Evolutionary conservation across 2,888 invertebrate genomes (phyloP), one percentile per base, ranked within the genome.

Genomic region (Hypercompe scribonia): DNA sequence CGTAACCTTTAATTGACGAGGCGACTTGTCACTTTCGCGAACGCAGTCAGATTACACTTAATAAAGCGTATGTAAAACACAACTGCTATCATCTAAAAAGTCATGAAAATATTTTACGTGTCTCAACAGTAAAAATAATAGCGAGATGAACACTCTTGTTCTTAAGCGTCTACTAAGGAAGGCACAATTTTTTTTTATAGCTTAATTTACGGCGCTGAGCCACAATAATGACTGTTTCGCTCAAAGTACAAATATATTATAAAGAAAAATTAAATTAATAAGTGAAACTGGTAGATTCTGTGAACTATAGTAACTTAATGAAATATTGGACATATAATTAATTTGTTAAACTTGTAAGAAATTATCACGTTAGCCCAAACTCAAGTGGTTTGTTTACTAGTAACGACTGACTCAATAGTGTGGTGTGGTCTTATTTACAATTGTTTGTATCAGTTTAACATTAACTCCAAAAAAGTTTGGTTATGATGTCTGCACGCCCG

Each of bases 51-150:
- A 42, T 65, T 46, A 71, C 24, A 18, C 46, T 50, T 65, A 71
- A 69, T 75, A 74, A 54, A 75, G 65, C 74, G 64, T n/a, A 21
- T 71, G 72, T 78, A 74, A 81, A 81, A 75, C 73, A 72, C 54
- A 72, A 65, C 70, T 69, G 72, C 73, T 64, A 69, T 71, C 66
- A 50, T 31, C 31, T 66, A 63, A 72, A 61, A 74, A 69, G 39
- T 78, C 33, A 65, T 34, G 31, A 72, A 80, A 70, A 72, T 70
- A 74, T 65, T 74, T 82, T 64, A 76, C 74, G 66, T 70, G 71
- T 70, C 68, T 72, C 63, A 73, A 69, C 63, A 71, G n/a, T 74
- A 78, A 64, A 70, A 74, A 34, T 77, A 69, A 24, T 71, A 67
- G 70, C 28, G 71, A 64, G 36, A 72, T 61, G 18, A 68, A 70